Percentiles rank a stretch among this genome's conserved stretches.
Conservation (phyloP, 2,888 invertebrate species). For the Sericinus montela region DNA sequence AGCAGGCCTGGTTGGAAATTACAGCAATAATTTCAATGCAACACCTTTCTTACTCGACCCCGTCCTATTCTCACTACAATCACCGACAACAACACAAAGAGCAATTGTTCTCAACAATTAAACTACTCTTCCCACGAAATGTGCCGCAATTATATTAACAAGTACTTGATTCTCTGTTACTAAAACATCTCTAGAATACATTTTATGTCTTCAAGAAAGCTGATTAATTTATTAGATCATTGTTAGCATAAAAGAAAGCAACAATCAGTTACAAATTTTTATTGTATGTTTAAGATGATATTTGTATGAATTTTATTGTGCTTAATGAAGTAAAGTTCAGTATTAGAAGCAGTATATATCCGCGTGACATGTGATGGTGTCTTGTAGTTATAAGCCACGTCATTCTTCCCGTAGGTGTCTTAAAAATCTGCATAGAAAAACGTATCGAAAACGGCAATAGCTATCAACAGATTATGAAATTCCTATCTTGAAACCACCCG, state of each 20-base stretch:
- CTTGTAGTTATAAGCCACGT: no score
- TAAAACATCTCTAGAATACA: constrained; percentile 27
- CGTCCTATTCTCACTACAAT: constrained; percentile 38
- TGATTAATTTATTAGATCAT: constrained; percentile 26
- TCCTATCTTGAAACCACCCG: no score
- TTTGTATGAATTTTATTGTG: no score
- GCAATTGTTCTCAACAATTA: constrained; percentile 55
- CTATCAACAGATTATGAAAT: no score
- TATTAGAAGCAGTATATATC: no score
- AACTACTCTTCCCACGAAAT: constrained; percentile 42
- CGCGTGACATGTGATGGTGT: no score
- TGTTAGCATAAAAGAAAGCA: constrained; percentile 1
- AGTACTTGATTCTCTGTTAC: constrained; percentile 33
- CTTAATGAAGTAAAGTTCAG: no score
- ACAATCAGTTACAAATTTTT: not conserved
- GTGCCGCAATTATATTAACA: constrained; percentile 50
- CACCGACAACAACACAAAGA: constrained; percentile 36
- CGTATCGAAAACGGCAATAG: no score
- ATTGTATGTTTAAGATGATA: no score
- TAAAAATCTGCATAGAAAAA: no score
- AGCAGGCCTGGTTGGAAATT: constrained; percentile 22
- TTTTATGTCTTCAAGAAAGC: constrained; percentile 22
- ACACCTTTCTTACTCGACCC: constrained; percentile 39
- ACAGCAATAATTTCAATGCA: constrained; percentile 30
- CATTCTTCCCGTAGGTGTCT: no score